Percentiles rank a stretch among this genome's conserved stretches.
These are phyloP conservation scores for Poeciliopsis gracilis DNA, from an alignment of 2,797 vertebrate genomes.

Conservation along the genomic window DNA sequence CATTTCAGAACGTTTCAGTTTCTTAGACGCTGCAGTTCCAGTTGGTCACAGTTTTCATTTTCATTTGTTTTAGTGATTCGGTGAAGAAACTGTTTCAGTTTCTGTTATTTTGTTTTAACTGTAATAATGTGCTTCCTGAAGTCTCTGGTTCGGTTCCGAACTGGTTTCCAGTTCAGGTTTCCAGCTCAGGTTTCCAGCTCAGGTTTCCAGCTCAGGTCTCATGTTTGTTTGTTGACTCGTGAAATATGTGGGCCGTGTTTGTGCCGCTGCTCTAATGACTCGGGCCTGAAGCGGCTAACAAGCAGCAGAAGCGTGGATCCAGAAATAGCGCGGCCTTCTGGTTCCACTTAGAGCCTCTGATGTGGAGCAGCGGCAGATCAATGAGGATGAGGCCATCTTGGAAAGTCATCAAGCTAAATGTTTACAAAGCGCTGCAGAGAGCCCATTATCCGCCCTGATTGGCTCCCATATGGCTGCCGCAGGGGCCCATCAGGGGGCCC, in stretches of 20 bases:
- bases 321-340: slow-evolving; percentile 45
- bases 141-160: not conserved
- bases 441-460: slow-evolving; percentile 50
- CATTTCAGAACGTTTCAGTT: too few relatives aligned
- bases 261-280: slow-evolving; percentile 57
- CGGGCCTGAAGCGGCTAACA: slow-evolving; percentile 40
- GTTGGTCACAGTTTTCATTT: too few relatives aligned
- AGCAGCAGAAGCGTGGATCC: slow-evolving; percentile 13
- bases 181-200: not conserved
- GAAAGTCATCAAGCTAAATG: slow-evolving; percentile 77
- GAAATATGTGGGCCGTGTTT: slow-evolving; percentile 38
- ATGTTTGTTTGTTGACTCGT: slow-evolving; percentile 17
- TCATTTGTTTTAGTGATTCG: too few relatives aligned
- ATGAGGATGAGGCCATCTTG: slow-evolving; percentile 68
- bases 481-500: too few relatives aligned
- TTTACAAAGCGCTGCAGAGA: slow-evolving; percentile 67
- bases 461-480: slow-evolving; percentile 15
- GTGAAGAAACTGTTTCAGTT: too few relatives aligned
- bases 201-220: not conserved
- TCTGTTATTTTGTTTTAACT: too few relatives aligned
- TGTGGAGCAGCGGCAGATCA: slow-evolving; percentile 61
- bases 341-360: slow-evolving; percentile 63
- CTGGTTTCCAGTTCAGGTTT: not conserved
- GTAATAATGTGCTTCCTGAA: not conserved
- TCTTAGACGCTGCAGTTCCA: too few relatives aligned